A percentile compares a stretch with the other conserved stretches of the same genome.
phyloP scores from a whole-genome alignment of 1,140 invertebrate genomes.

The Heliothis virescens region DNA sequence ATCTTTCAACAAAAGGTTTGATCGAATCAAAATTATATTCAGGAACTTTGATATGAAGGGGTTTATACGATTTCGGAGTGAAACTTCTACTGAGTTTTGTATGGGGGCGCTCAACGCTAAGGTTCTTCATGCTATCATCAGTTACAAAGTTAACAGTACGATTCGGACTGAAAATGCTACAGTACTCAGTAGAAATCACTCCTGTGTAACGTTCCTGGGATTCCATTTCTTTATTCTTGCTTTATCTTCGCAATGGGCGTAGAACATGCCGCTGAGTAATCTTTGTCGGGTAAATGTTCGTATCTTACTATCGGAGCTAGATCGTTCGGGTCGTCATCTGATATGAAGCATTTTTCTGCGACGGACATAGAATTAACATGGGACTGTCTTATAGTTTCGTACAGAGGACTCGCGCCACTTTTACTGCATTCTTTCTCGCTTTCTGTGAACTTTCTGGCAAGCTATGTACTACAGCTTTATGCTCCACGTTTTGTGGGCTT shows the following conservation, averaged over 20 bases:
- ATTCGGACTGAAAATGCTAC: constrained; percentile 81
- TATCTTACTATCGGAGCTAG: constrained; percentile 57
- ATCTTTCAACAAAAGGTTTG: constrained; percentile 72
- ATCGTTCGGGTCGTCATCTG: constrained; percentile 60
- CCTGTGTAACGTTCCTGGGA: constrained; percentile 77
- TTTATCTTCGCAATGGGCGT: constrained; percentile 75
- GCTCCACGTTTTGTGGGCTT: constrained; percentile 67
- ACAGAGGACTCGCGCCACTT: constrained; percentile 63
- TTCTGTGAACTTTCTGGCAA: constrained; percentile 60
- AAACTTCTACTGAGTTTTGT: constrained; percentile 80
- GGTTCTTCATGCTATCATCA: constrained; percentile 65
- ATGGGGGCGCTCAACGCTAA: constrained; percentile 62
- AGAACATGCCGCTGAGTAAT: constrained; percentile 74
- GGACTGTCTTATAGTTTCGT: constrained; percentile 67
- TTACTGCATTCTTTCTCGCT: constrained; percentile 63
- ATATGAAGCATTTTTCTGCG: constrained; percentile 66
- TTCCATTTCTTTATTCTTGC: constrained; percentile 70
- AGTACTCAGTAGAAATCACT: constrained; percentile 85
- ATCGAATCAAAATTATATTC: constrained; percentile 80
- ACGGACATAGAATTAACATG: constrained; percentile 51
- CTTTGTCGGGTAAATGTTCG: constrained; percentile 66
- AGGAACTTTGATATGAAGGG: constrained; percentile 82
- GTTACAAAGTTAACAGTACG: constrained; percentile 65
- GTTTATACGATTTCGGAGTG: constrained; percentile 83
- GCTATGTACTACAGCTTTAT: constrained; percentile 67